Conservation (phyloP, 1,140 invertebrate species). For the Capitella teleta region DNA sequence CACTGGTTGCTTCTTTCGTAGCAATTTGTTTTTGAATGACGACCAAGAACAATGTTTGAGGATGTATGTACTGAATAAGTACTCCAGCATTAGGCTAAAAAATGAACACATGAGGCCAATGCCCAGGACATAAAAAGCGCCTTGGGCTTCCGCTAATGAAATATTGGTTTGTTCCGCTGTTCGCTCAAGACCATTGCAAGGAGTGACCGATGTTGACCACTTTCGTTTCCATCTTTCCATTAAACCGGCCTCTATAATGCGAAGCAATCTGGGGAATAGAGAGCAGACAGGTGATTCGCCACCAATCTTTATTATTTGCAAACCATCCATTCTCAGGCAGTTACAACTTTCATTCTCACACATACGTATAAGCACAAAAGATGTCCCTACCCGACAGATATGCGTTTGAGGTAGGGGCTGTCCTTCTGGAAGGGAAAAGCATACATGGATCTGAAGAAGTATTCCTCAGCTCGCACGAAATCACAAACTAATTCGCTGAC, state of each 20-base stretch:
- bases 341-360: too few species aligned
- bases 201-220: background rate
- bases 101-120: background rate
- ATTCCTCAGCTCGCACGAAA: background rate
- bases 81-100: background rate
- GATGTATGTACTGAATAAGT: too few species aligned
- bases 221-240: background rate
- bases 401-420: background rate
- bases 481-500: background rate
- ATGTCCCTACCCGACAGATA: background rate
- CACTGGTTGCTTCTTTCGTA: too few species aligned
- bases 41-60: too few species aligned
- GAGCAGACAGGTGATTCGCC: too few species aligned
- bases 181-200: background rate
- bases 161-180: background rate
- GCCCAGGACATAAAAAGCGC: slow-evolving; percentile 2
- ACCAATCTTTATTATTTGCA: too few species aligned
- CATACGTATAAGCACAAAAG: too few species aligned
- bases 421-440: slow-evolving; percentile 8
- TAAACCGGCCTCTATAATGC: background rate
- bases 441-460: slow-evolving; percentile 1
- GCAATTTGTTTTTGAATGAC: too few species aligned
- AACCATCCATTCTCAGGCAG: too few species aligned
- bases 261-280: background rate
- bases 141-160: background rate